Base-by-base conservation (phyloP, 2,113 vertebrate genomes). In the Oncorhynchus masou region DNA sequence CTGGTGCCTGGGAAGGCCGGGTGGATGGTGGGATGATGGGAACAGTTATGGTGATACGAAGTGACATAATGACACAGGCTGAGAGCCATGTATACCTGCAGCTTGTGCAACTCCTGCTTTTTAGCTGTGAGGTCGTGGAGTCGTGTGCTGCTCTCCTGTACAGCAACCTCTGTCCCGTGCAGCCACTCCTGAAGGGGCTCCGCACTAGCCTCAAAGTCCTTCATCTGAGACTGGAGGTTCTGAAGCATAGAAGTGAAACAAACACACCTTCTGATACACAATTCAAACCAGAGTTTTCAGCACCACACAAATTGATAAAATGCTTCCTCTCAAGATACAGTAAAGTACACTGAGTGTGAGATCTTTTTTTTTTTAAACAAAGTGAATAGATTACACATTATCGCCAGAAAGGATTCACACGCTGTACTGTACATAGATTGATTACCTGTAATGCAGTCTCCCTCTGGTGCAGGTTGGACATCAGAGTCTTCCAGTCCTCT, bases 141-240 rank as follows among this genome's bases (percentile, higher is more conserved):
- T 16, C 95, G 91, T 29, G 90, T 89, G 86, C 93, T 96, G 88
- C 95, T 97, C 74, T 94, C 95, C 13, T 95, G 96, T 0, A 98
- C 94, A 13, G 84, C 80, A 80, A 88, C 88, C 84, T 98, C 96
- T 0, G 96, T 96, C 74, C 91, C 83, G 8, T 92, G 94, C 81
- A 99, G 85, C 94, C 96, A 97, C 59, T 92, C 92, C 84, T 97
- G 95, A 19, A 99, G 90, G 31, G 97, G 98, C 68, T 96, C 95
- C 0, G 95, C 94, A 49, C 94, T 94, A 0, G 93, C 91, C 91
- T 99, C 97, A 0, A 99, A 98, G 78, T 98, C 97, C 83, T 95
- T 96, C 96, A 99, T 98, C 86, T 97, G 97, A 74, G 93, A 91
- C 87, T 96, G 93, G 29, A 99, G 91, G 78, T 93, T 97, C 98